These are phyloP conservation scores for Acrocephalus arundinaceus DNA, from an alignment of 2,113 vertebrate species.

Conservation along the genomic window DNA sequence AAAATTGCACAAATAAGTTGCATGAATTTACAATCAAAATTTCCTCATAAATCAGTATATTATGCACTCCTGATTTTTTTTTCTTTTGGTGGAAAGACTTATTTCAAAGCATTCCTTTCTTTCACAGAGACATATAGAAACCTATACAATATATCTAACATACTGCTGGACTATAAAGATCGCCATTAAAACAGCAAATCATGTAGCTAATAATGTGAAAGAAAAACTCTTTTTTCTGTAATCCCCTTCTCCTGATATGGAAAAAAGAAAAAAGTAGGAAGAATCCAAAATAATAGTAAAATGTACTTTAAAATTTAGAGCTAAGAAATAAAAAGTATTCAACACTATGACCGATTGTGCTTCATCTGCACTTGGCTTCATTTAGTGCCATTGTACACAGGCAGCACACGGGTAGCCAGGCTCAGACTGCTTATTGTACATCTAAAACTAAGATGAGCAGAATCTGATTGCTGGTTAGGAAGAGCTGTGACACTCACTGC, in stretches of 20 bases:
- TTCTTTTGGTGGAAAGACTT: neutral
- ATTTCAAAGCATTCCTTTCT: neutral
- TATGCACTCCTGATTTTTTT: neutral
- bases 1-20: neutral
- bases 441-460: neutral
- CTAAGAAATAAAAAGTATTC: neutral
- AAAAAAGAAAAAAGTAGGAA: neutral
- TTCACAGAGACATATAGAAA: neutral
- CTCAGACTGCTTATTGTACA: neutral
- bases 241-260: neutral
- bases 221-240: neutral
- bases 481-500: rapidly evolving
- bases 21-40: neutral
- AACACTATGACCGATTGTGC: neutral
- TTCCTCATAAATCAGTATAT: neutral
- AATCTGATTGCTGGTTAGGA: neutral
- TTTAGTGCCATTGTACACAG: neutral
- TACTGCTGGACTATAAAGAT: neutral
- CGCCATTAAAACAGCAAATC: neutral
- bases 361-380: neutral
- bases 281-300: neutral
- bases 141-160: neutral
- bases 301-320: neutral
- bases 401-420: neutral
- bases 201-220: neutral